Conservation (phyloP, 2,888 invertebrate genomes). For the Noctua comes region DNA sequence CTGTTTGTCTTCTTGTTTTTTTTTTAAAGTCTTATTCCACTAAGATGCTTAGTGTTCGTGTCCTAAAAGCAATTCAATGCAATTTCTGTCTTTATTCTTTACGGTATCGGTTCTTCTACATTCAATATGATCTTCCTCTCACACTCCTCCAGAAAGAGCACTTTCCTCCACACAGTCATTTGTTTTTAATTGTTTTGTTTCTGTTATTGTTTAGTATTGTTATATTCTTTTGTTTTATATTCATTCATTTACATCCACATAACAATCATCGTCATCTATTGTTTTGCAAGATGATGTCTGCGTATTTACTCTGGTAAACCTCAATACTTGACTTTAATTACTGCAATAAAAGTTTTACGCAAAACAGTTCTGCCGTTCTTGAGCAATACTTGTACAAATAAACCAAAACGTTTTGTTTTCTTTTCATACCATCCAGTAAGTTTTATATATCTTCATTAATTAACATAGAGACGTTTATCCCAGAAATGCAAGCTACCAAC, state of each 20-base stretch:
- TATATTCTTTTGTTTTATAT: background rate
- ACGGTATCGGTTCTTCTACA: no score
- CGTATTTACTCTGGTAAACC: slow-evolving; percentile 30
- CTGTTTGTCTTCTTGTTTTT: background rate
- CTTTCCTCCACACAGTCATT: background rate
- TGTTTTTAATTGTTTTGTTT: background rate
- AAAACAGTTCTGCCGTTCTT: slow-evolving; percentile 40
- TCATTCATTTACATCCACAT: no score
- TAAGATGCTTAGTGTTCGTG: background rate
- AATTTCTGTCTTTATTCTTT: background rate
- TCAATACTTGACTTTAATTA: slow-evolving; percentile 47
- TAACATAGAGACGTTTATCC: slow-evolving; percentile 1
- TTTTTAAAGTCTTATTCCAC: background rate
- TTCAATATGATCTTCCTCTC: background rate
- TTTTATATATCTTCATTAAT: slow-evolving; percentile 16
- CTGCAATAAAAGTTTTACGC: slow-evolving; percentile 40
- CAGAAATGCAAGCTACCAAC: slow-evolving; percentile 7
- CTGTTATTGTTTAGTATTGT: background rate
- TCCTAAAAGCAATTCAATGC: background rate
- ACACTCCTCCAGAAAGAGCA: background rate
- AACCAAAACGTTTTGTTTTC: slow-evolving; percentile 21
- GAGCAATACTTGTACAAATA: slow-evolving; percentile 27
- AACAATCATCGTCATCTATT: background rate
- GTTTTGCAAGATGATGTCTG: slow-evolving; percentile 16
- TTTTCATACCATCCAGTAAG: background rate